These are phyloP conservation scores for Amaurobius ferox DNA, from an alignment of 2,888 invertebrate genomes.

Conservation along the genomic window DNA sequence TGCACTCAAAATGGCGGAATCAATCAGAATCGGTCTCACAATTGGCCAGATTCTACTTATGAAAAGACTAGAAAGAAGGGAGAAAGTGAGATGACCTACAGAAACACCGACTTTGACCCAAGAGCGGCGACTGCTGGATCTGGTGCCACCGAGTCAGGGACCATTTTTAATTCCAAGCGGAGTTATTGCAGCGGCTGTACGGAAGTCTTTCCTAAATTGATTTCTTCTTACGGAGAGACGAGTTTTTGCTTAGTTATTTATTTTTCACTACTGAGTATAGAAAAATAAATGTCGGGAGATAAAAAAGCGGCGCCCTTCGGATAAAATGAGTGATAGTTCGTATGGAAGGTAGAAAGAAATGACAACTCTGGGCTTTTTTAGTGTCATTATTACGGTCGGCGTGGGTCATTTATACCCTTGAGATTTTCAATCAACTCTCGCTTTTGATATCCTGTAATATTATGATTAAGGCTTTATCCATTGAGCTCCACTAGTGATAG, in stretches of 20 bases:
- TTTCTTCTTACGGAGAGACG: conserved; percentile 56
- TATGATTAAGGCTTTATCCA: not conserved
- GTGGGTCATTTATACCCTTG: conserved; percentile 30
- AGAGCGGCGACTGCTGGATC: conserved; percentile 55
- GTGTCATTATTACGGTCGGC: conserved; percentile 39
- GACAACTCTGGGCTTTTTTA: conserved; percentile 29
- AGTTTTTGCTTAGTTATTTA: conserved; percentile 43
- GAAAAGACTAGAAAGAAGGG: conserved; percentile 22
- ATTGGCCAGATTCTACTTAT: no score
- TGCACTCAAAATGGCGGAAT: no score
- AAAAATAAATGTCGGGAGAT: conserved; percentile 30
- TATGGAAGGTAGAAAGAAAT: conserved; percentile 47
- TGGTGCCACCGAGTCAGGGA: conserved; percentile 58
- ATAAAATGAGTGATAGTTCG: conserved; percentile 52
- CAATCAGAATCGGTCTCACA: no score
- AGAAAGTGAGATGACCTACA: conserved; percentile 64
- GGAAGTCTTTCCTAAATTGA: conserved; percentile 64
- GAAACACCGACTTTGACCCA: conserved; percentile 61
- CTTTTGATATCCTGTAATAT: not conserved
- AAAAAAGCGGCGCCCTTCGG: conserved; percentile 27
- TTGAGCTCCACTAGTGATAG: conserved; percentile 1
- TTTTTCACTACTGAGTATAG: conserved; percentile 45
- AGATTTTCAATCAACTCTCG: conserved; percentile 43
- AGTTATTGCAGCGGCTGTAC: conserved; percentile 53
- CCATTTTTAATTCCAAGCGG: conserved; percentile 67